These are phyloP conservation scores for Teleopsis dalmanni DNA, from an alignment of 1,140 invertebrate genomes.

Conservation along the genomic window DNA sequence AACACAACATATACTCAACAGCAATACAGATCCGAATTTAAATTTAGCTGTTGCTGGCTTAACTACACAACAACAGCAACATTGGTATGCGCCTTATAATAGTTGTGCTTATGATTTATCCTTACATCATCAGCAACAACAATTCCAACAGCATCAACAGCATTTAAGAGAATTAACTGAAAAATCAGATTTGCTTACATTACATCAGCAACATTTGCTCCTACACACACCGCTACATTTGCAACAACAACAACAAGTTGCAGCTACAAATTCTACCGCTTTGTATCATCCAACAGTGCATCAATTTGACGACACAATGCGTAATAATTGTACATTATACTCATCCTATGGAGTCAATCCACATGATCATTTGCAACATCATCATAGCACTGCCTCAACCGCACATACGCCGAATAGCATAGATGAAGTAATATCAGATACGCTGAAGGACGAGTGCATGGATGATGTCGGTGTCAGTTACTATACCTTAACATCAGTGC, in stretches of 20 bases:
- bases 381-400: constrained; percentile 19
- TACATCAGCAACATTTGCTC: constrained; percentile 3
- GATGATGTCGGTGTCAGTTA: constrained; percentile 34
- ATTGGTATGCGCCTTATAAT: constrained; percentile 9
- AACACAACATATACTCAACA: constrained; percentile 14
- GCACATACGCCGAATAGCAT: constrained; percentile 26
- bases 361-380: constrained; percentile 20
- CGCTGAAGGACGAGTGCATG: constrained; percentile 38
- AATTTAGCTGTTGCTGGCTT: constrained; percentile 9
- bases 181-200: constrained; percentile 8
- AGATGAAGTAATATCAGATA: constrained; percentile 41
- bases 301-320: constrained; percentile 30
- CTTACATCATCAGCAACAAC: constrained; percentile 18
- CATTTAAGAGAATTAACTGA: constrained; percentile 9
- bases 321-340: constrained; percentile 35
- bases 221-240: background rate
- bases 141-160: constrained; percentile 11
- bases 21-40: constrained; percentile 16
- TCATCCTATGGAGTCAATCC: constrained; percentile 23
- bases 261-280: constrained; percentile 20
- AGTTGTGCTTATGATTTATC: constrained; percentile 17
- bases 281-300: constrained; percentile 12
- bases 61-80: background rate
- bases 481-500: constrained; percentile 31
- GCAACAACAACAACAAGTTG: constrained; percentile 13